phyloP scores from a whole-genome alignment of 2,113 vertebrate genomes.

The Aythya baeri region DNA sequence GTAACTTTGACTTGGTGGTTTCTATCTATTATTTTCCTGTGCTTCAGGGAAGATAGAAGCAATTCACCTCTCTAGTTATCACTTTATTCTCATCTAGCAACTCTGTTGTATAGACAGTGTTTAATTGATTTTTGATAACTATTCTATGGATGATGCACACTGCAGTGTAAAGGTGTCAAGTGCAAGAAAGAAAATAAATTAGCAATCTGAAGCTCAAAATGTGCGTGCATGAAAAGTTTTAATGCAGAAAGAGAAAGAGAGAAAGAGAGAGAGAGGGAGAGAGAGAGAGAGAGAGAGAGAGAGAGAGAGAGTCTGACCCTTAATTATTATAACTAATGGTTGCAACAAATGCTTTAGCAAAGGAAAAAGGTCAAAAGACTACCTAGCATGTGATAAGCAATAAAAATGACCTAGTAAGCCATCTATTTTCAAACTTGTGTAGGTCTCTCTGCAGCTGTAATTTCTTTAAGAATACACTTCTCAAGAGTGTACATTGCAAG shows the following conservation, averaged over 20 bases:
- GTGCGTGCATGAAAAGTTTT: background rate
- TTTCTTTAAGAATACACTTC: background rate
- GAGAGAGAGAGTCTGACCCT: background rate
- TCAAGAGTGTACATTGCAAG: background rate
- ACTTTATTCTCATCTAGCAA: background rate
- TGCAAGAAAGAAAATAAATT: background rate
- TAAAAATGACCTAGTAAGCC: background rate
- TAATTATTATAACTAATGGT: background rate
- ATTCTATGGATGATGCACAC: background rate
- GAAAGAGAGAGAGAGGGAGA: background rate
- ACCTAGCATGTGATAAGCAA: background rate
- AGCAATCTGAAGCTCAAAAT: background rate
- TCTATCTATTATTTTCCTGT: background rate
- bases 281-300: background rate
- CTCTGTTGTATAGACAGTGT: background rate
- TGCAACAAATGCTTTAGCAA: background rate
- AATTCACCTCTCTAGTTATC: background rate
- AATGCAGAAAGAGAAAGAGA: background rate
- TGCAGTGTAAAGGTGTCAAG: background rate
- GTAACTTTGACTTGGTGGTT: background rate
- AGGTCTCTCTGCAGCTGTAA: background rate
- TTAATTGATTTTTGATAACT: background rate
- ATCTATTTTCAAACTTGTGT: background rate
- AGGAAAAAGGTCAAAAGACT: background rate
- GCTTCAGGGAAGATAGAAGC: background rate